These are phyloP conservation scores for Chiloscyllium punctatum DNA, from an alignment of 2,797 vertebrate genomes.

Conservation along the genomic window DNA sequence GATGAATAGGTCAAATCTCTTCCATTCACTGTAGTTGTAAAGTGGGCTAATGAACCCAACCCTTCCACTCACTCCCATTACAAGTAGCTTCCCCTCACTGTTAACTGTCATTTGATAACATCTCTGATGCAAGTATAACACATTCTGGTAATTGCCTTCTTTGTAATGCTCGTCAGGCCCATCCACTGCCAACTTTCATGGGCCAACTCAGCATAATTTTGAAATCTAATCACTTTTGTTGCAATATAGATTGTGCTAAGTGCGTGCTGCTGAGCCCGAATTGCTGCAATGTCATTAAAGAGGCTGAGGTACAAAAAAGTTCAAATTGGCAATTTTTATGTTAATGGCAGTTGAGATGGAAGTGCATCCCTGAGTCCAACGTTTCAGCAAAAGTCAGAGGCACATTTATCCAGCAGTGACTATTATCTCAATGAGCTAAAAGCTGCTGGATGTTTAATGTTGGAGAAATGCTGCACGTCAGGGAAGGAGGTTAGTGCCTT, in stretches of 20 bases:
- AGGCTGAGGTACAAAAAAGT: not conserved
- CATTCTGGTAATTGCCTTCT: not conserved
- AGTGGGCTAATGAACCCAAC: not conserved
- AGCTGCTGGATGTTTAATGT: not conserved
- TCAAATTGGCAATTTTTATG: constrained; percentile 10
- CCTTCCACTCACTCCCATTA: not conserved
- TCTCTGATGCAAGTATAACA: not conserved
- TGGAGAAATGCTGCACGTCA: not conserved
- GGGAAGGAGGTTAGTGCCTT: not conserved
- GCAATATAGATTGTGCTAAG: not conserved
- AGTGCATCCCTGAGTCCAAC: not conserved
- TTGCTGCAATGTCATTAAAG: not conserved
- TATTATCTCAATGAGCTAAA: not conserved
- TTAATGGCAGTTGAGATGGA: not conserved
- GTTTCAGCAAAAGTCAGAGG: not conserved
- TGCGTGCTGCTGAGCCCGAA: not conserved
- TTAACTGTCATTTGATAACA: not conserved
- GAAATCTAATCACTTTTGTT: constrained; percentile 17
- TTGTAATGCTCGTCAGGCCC: not conserved
- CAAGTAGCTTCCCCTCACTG: not conserved
- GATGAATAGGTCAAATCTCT: too few species aligned
- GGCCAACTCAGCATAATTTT: not conserved
- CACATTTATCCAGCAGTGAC: not conserved
- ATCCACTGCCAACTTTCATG: not conserved
- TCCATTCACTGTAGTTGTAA: not conserved